Conservation (phyloP, 1,140 invertebrate genomes). For the Ceratina australensis region DNA sequence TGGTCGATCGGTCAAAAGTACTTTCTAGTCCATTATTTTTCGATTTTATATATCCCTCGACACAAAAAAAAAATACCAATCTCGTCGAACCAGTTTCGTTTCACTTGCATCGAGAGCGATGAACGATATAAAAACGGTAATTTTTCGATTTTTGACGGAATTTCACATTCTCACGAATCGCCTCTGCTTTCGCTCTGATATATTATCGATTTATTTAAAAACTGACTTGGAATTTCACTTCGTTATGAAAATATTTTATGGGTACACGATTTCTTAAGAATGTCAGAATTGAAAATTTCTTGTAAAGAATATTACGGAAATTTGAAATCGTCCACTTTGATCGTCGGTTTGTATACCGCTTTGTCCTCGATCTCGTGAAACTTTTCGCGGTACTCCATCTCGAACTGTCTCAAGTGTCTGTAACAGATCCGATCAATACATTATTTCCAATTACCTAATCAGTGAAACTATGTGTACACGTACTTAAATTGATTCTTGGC, state of each 20-base stretch:
- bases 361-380: slow-evolving; percentile 46
- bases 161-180: not conserved
- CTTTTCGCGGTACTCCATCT: slow-evolving; percentile 52
- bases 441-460: not conserved
- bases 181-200: not conserved
- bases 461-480: slow-evolving; percentile 8
- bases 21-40: slow-evolving; percentile 60
- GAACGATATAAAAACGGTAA: not conserved
- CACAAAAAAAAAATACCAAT: slow-evolving; percentile 24
- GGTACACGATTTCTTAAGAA: not conserved
- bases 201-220: too few species aligned
- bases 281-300: not conserved
- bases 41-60: slow-evolving; percentile 44
- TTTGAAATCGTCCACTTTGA: slow-evolving; percentile 33
- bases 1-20: slow-evolving; percentile 71
- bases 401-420: slow-evolving; percentile 56
- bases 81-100: too few species aligned
- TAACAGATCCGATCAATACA: not conserved
- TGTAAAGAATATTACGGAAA: slow-evolving; percentile 2
- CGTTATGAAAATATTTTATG: too few species aligned
- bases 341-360: slow-evolving; percentile 38
- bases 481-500: slow-evolving; percentile 69
- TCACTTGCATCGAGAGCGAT: not conserved
- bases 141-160: not conserved
- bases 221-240: too few species aligned